Evolutionary conservation across 2,888 invertebrate genomes (phyloP).

Genomic region (Protodeltote pygarga): DNA sequence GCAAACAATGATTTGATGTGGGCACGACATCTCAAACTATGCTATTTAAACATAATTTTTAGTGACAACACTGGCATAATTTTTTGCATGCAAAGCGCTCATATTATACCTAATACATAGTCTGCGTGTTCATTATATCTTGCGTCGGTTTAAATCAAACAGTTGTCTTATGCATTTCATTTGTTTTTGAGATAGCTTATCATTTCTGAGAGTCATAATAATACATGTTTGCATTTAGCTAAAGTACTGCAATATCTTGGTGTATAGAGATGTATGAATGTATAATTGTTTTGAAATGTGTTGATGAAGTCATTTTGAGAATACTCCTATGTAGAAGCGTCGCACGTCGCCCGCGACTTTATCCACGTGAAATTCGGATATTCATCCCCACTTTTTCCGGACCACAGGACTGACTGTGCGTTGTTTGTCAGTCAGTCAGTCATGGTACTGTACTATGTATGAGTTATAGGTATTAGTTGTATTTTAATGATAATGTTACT

Average conservation of each 20-base stretch:
- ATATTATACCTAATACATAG: no score
- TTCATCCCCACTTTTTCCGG: no score
- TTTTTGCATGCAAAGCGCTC: constrained; percentile 34
- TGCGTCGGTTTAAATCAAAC: constrained; percentile 45
- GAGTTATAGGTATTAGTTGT: no score
- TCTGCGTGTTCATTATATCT: constrained; percentile 27
- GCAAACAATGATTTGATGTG: constrained; percentile 41
- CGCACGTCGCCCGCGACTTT: no score
- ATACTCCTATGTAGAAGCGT: no score
- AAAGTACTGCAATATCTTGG: constrained; percentile 35
- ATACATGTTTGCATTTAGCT: constrained; percentile 41
- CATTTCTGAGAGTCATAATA: constrained; percentile 40
- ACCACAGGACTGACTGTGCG: no score
- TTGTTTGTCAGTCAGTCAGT: no score
- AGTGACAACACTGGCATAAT: constrained; percentile 34
- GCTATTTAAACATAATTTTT: constrained; percentile 40
- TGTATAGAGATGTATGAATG: constrained; percentile 6
- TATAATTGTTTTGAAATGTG: constrained; percentile 5
- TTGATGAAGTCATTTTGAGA: background rate
- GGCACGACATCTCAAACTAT: constrained; percentile 27
- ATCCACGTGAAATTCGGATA: no score
- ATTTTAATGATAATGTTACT: no score
- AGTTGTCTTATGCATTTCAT: constrained; percentile 54
- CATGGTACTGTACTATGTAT: no score
- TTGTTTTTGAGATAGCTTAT: constrained; percentile 61